Evolutionary conservation across 2,888 invertebrate species (phyloP).

Genomic region (Mimumesa dahlbomi): DNA sequence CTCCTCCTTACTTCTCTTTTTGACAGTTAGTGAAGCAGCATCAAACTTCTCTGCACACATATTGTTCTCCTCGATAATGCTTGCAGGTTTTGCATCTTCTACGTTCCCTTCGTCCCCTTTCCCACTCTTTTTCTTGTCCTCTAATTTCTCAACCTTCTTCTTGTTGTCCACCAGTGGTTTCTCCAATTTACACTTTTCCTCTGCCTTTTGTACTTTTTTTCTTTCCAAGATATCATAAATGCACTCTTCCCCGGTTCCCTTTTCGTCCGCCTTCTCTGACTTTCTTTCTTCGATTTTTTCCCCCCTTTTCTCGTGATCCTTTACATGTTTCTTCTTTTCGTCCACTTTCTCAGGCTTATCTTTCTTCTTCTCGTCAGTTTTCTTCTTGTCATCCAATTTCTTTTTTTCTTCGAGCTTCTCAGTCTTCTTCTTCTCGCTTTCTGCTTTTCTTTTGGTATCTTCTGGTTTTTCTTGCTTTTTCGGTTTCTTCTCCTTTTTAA

Average conservation of each 20-base stretch:
- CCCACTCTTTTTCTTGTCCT: constrained; percentile 63
- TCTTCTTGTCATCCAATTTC: constrained; percentile 69
- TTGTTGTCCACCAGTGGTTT: constrained; percentile 62
- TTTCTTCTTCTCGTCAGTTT: constrained; percentile 67
- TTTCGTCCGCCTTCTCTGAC: constrained; percentile 65
- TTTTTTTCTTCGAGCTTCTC: constrained; percentile 64
- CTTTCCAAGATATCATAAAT: constrained; percentile 59
- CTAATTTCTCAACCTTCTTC: constrained; percentile 70
- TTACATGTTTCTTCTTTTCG: constrained; percentile 65
- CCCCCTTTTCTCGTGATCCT: constrained; percentile 56
- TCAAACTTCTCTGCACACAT: constrained; percentile 57
- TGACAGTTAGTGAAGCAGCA: constrained; percentile 38
- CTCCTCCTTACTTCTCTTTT: constrained; percentile 72
- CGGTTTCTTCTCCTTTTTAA: constrained; percentile 70
- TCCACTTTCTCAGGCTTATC: constrained; percentile 67
- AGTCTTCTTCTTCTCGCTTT: constrained; percentile 63
- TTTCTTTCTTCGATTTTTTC: constrained; percentile 70
- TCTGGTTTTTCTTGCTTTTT: constrained; percentile 71
- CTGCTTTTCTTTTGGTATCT: constrained; percentile 66
- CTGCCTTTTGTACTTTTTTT: constrained; percentile 65
- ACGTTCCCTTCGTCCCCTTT: constrained; percentile 52
- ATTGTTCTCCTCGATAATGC: constrained; percentile 40
- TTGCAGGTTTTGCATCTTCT: constrained; percentile 48
- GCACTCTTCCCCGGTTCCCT: constrained; percentile 47
- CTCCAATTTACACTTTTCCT: constrained; percentile 68